These are phyloP conservation scores for Peromyscus nudipes DNA, from an alignment of 2,797 vertebrate genomes.

Conservation along the genomic window DNA sequence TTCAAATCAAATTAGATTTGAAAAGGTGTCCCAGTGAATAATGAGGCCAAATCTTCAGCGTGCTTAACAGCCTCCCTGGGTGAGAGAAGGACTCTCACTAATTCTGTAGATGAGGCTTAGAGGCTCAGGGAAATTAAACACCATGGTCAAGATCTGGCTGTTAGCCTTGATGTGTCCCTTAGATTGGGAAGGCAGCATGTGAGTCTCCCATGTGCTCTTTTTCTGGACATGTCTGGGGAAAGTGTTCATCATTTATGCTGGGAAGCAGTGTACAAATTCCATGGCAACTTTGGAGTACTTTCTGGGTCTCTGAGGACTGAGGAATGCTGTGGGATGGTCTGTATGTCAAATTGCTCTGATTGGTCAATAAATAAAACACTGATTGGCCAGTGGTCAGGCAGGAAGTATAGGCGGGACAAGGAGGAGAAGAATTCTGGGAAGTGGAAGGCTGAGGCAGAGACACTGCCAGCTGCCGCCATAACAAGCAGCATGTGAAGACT, in stretches of 20 bases:
- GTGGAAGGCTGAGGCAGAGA: too few species aligned
- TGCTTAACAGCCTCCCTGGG: background rate
- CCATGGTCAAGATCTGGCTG: background rate
- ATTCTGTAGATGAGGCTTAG: background rate
- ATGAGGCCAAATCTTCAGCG: background rate
- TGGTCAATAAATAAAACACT: too few species aligned
- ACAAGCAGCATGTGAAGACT: too few species aligned
- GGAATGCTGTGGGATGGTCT: background rate
- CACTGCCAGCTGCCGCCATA: too few species aligned
- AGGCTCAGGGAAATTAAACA: background rate
- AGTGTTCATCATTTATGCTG: background rate
- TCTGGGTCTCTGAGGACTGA: background rate
- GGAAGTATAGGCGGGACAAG: too few species aligned
- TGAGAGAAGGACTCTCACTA: background rate
- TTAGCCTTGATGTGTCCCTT: background rate
- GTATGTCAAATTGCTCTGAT: too few species aligned
- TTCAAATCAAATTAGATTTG: too few species aligned
- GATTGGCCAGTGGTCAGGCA: too few species aligned
- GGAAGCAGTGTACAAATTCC: constrained; percentile 24
- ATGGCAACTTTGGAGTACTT: constrained; percentile 15
- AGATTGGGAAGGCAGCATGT: background rate
- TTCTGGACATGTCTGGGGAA: background rate
- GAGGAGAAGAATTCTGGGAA: too few species aligned
- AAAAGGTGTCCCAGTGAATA: background rate
- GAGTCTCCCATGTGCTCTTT: constrained; percentile 9